phyloP scores from a whole-genome alignment of 1,140 invertebrate genomes.

The Harpegnathos saltator region DNA sequence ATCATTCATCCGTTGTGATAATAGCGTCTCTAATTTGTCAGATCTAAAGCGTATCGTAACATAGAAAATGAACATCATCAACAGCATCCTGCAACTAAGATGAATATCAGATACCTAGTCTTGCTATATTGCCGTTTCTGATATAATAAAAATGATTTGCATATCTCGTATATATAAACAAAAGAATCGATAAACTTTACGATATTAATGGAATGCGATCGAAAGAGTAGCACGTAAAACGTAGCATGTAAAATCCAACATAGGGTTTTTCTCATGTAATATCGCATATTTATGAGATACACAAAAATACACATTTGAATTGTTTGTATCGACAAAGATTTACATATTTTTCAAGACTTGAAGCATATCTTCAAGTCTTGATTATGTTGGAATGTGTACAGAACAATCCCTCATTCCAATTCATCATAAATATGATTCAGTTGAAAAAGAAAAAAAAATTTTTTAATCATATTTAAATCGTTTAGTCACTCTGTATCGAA shows the following conservation, averaged over 20 bases:
- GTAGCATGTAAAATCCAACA: conserved; percentile 1
- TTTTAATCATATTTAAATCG: neutral
- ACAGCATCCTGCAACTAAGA: neutral
- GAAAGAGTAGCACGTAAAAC: too few species aligned
- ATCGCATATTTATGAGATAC: conserved; percentile 4
- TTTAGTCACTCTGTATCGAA: neutral
- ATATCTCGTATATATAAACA: neutral
- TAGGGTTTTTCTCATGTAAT: neutral
- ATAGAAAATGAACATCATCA: conserved; percentile 40
- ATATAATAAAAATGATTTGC: neutral
- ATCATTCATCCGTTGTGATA: neutral
- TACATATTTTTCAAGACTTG: neutral
- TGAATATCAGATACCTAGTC: neutral
- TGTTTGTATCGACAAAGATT: neutral
- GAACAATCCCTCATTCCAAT: neutral
- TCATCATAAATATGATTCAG: conserved; percentile 9
- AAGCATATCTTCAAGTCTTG: neutral
- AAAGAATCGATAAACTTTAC: conserved; percentile 16
- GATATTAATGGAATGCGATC: conserved; percentile 3
- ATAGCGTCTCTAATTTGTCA: neutral
- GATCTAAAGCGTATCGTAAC: neutral
- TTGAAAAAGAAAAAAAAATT: conserved; percentile 10
- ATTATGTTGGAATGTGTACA: neutral
- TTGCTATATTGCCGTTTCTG: neutral
- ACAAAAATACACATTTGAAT: neutral